These are phyloP conservation scores for Venustoraphidia nigricollis DNA, from an alignment of 2,888 invertebrate species.

Conservation along the genomic window DNA sequence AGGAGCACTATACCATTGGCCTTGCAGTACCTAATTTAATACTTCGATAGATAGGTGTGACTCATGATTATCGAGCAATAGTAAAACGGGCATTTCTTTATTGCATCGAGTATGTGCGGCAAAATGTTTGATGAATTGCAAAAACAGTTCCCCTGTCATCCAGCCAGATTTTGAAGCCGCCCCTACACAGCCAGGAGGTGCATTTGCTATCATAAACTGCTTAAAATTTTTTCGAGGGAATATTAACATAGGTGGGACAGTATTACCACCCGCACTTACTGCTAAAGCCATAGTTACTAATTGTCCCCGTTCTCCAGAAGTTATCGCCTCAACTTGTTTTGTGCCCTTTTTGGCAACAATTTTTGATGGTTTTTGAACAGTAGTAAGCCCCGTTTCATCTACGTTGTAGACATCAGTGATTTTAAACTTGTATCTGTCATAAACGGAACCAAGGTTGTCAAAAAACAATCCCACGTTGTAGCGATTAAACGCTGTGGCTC, in stretches of 20 bases:
- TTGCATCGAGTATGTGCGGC: slow-evolving; percentile 8
- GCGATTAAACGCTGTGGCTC: slow-evolving; percentile 16
- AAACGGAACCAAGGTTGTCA: slow-evolving; percentile 12
- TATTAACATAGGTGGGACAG: slow-evolving; percentile 1
- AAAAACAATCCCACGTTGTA: slow-evolving; percentile 16
- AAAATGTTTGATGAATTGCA: slow-evolving; percentile 13
- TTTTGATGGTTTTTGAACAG: slow-evolving; percentile 15
- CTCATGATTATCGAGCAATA: slow-evolving; percentile 14
- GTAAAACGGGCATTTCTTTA: slow-evolving; percentile 10
- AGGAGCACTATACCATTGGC: slow-evolving; percentile 17
- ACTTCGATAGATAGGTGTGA: slow-evolving; percentile 10
- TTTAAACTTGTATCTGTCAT: slow-evolving; percentile 12
- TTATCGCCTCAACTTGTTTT: slow-evolving; percentile 16
- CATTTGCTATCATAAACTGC: slow-evolving; percentile 13
- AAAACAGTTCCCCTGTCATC: slow-evolving; percentile 15
- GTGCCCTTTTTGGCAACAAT: slow-evolving; percentile 16
- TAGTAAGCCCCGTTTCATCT: slow-evolving; percentile 18
- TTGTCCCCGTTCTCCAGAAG: slow-evolving; percentile 15
- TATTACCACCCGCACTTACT: slow-evolving; percentile 1
- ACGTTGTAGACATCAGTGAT: slow-evolving; percentile 15
- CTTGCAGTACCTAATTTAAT: slow-evolving; percentile 14
- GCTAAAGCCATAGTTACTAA: slow-evolving; percentile 11
- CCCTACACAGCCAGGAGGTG: slow-evolving; percentile 14
- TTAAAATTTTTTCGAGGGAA: slow-evolving; percentile 7
- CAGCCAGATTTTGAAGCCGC: slow-evolving; percentile 15